Evolutionary conservation across 1,140 invertebrate genomes (phyloP), one percentile per base, ranked within the genome.

Genomic region (Atta texana): DNA sequence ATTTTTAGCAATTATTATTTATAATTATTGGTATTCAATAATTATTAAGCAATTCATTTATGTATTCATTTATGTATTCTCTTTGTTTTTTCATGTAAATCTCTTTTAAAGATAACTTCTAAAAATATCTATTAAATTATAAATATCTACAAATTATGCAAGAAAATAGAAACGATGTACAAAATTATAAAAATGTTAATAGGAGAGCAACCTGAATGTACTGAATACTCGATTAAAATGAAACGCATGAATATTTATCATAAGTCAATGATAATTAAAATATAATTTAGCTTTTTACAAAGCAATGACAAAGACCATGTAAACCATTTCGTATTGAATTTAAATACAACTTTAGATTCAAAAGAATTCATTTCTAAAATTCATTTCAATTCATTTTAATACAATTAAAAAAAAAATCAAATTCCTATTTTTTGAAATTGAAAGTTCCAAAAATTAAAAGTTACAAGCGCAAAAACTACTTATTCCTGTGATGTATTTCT

Each of bases 171-270:
- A 80, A 80, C 44, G 8, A 39, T 57, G 5, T 80, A 80, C 6
- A 80, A 66, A 80, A 80, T 6, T 34, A 68, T 7, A 68, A 55
- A 68, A 77, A 44, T 77, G 57, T 61, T 21, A 28, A 55, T 31
- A 10, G 31, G 14, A 80, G 64, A 68, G 21, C 14, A 49, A 80
- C 57, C 18, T 69, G 1, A 8, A 80, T 80, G 31, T 66, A 3
- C 31, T 80, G 28, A 2, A 12, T 49, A 61, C 5, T 53, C 10
- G 18, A 80, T 68, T 80, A 21, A 68, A 53, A 28, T 55, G n/a
- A 69, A 68, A 39, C 14, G 24, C 28, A 69, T 55, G 49, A 69
- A 78, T 66, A 14, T 57, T 34, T 49, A 8, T 51, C 12, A 18
- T 10, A 64, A 34, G 31, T 78, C 2, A 31, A 2, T 7, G 10